Conservation (phyloP, 2,888 invertebrate genomes). For the Drosophila gaucha region DNA sequence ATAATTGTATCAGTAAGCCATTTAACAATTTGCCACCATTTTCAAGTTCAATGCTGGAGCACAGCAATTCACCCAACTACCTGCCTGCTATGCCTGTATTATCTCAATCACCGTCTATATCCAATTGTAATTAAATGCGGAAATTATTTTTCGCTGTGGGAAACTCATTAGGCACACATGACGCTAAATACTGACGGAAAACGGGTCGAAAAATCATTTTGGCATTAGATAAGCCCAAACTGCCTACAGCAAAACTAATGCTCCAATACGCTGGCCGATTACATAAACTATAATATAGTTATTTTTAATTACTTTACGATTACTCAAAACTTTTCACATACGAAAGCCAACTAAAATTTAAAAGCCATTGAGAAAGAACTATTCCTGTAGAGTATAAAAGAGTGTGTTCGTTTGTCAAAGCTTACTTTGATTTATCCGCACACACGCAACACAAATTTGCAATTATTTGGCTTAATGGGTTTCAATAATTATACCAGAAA, state of each 20-base stretch:
- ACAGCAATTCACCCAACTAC: no score
- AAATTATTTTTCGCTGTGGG: slow-evolving; percentile 53
- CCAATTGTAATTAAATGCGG: slow-evolving; percentile 64
- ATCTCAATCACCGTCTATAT: slow-evolving; percentile 21
- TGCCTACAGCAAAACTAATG: no score
- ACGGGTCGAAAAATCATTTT: no score
- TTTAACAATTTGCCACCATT: slow-evolving; percentile 32
- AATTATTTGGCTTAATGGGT: slow-evolving; percentile 71
- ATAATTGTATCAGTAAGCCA: slow-evolving; percentile 35
- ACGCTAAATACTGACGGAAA: no score
- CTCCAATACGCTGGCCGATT: slow-evolving; percentile 8
- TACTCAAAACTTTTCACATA: no score
- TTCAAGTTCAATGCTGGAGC: slow-evolving; percentile 67
- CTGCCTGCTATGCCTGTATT: background rate
- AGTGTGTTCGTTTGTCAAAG: no score
- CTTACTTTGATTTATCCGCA: slow-evolving; percentile 2
- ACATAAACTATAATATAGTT: background rate
- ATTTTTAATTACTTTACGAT: background rate
- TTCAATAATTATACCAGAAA: slow-evolving; percentile 50
- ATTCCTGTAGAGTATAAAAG: slow-evolving; percentile 3
- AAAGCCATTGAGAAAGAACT: no score
- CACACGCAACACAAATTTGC: slow-evolving; percentile 33
- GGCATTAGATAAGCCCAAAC: no score
- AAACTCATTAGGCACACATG: slow-evolving; percentile 52
- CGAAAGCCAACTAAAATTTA: no score